A percentile compares a stretch with the other conserved stretches of the same genome.
These are phyloP conservation scores for Drosophila diplacantha DNA, from an alignment of 2,888 invertebrate genomes.

Conservation along the genomic window DNA sequence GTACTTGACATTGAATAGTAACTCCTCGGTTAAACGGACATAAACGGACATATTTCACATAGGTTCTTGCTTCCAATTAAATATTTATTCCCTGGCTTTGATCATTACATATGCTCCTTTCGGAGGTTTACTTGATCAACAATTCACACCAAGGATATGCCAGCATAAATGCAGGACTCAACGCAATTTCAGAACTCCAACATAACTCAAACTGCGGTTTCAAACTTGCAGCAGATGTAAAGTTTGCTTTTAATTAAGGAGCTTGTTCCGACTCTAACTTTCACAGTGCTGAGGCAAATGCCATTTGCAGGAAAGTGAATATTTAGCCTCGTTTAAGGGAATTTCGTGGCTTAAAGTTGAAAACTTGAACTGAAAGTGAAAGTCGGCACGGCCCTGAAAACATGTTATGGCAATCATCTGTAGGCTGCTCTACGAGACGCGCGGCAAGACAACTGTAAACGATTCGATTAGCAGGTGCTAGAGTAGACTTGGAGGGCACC, in stretches of 20 bases:
- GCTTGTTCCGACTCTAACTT: slow-evolving; percentile 13
- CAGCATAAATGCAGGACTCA: background rate
- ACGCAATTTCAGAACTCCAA: slow-evolving; percentile 19
- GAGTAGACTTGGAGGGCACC: slow-evolving; percentile 77
- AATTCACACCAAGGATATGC: slow-evolving; percentile 18
- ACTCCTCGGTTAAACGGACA: background rate
- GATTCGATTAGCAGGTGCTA: slow-evolving; percentile 74
- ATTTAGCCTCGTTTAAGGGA: background rate
- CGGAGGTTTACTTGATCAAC: too few species aligned
- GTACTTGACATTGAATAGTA: background rate
- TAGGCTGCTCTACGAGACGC: slow-evolving; percentile 48
- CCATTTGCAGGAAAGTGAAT: slow-evolving; percentile 5
- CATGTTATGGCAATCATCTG: slow-evolving; percentile 52
- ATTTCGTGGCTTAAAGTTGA: background rate
- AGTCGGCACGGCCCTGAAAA: background rate
- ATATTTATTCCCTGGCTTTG: too few species aligned
- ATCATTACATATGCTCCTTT: background rate
- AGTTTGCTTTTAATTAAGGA: slow-evolving; percentile 20
- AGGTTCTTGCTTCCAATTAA: too few species aligned
- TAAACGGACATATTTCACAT: background rate
- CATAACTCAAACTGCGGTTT: slow-evolving; percentile 26
- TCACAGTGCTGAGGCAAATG: background rate
- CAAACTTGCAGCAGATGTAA: slow-evolving; percentile 32
- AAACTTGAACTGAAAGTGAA: background rate
- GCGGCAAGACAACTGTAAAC: slow-evolving; percentile 73